Evolutionary conservation across 2,888 invertebrate species (phyloP), one percentile per base, ranked within the genome.

Genomic region (Xylota sylvarum): DNA sequence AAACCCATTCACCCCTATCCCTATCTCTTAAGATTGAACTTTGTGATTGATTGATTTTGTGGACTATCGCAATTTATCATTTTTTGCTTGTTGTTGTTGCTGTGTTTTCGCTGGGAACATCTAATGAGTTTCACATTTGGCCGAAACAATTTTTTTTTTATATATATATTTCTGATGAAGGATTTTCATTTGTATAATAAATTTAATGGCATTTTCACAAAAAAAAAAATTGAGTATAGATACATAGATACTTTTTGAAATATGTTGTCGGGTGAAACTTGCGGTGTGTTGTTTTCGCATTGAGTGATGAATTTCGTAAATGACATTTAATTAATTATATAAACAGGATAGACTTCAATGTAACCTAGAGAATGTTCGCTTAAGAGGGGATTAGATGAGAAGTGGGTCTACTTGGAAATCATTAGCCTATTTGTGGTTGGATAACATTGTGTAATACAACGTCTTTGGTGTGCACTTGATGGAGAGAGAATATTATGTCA

Each of bases 41-140:
- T 76, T 65, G 46, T 76, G 76, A 76, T 76, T 76, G 65, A 76
- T 76, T 76, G 65, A 12, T 76, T 76, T 65, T 76, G 65, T 56
- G 56, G 76, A 76, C 55, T 65, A 48, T 32, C 55, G 56, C 46
- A 65, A 76, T 65, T 65, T 56, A 65, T 76, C 65, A 65, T 55
- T 65, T 74, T 70, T 73, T 55, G 14, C 52, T 62, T 14, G 50
- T 64, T 43, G 32, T 55, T 73, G 50, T n/a, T 60, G 46, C 12
- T 37, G n/a, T 4, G 19, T 30, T 23, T 50, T 30, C 52, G 52
- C 10, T 46, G 55, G 35, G n/a, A 64, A 64, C 55, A 64, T 55
- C 64, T 65, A 74, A 74, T 74, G 64, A 64, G 64, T 74, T 74
- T 74, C 74, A 52, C 73, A 55, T 55, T 64, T 64, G 32, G 48